These are phyloP conservation scores for Oplegnathus fasciatus DNA, from an alignment of 2,113 vertebrate species.

Conservation along the genomic window DNA sequence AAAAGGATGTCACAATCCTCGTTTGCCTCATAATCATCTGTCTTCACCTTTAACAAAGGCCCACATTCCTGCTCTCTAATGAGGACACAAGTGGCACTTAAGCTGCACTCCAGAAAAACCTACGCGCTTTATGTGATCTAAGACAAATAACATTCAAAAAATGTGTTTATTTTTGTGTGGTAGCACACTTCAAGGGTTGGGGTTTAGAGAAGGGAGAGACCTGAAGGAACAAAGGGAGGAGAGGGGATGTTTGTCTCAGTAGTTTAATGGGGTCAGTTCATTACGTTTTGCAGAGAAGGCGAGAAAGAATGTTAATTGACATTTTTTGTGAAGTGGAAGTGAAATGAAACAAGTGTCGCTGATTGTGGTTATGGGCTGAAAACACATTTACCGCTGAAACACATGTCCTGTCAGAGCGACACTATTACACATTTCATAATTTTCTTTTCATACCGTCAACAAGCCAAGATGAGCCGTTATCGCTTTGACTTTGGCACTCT, in stretches of 20 bases:
- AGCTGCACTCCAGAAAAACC: slow-evolving; percentile 6
- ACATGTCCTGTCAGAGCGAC: neutral
- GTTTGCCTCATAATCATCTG: slow-evolving; percentile 44
- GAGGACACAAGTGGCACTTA: slow-evolving; percentile 59
- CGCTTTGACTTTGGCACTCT: slow-evolving; percentile 48
- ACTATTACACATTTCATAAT: slow-evolving; percentile 40
- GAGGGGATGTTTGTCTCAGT: slow-evolving; percentile 27
- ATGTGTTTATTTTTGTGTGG: slow-evolving; percentile 24
- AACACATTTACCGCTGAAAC: slow-evolving; percentile 26
- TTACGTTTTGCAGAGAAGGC: slow-evolving; percentile 7
- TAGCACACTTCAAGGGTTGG: neutral
- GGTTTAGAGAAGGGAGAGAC: slow-evolving; percentile 2
- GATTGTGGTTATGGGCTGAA: slow-evolving; percentile 11
- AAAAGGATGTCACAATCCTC: slow-evolving; percentile 53
- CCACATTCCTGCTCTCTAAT: slow-evolving; percentile 52
- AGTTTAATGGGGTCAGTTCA: slow-evolving; percentile 44
- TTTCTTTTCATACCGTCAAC: slow-evolving; percentile 4
- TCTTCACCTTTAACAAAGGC: slow-evolving; percentile 63
- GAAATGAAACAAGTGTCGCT: slow-evolving; percentile 18
- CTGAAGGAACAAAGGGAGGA: slow-evolving; percentile 27
- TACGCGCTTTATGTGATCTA: neutral
- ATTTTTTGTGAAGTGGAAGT: slow-evolving; percentile 28
- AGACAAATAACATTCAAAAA: slow-evolving; percentile 35
- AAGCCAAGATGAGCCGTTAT: slow-evolving; percentile 39
- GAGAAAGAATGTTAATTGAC: slow-evolving; percentile 27